Evolutionary conservation across 2,797 vertebrate species (phyloP).

Genomic region (Urocyon cinereoargenteus): DNA sequence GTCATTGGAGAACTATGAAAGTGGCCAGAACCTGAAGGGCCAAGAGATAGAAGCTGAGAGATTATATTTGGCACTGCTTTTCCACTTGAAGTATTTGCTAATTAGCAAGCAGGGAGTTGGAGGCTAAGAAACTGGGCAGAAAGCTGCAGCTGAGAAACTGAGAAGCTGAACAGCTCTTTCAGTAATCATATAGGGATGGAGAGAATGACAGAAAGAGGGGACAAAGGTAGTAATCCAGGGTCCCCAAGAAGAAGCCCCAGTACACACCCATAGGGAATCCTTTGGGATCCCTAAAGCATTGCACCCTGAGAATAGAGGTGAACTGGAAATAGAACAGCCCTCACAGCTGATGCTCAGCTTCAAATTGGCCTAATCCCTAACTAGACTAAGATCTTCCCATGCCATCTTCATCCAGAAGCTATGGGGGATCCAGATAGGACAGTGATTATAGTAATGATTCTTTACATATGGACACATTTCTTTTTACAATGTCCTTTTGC

Average conservation of each 20-base stretch:
- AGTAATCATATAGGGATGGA: not conserved
- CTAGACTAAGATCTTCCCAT: not conserved
- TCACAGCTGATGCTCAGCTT: not conserved
- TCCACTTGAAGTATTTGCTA: slow-evolving; percentile 48
- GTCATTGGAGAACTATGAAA: slow-evolving; percentile 48
- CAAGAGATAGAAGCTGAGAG: slow-evolving; percentile 9
- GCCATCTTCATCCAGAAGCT: slow-evolving; percentile 20
- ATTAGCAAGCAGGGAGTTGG: slow-evolving; percentile 33
- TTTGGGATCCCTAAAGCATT: not conserved
- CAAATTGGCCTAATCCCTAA: not conserved
- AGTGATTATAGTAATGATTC: not conserved
- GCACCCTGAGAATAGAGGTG: not conserved
- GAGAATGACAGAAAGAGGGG: not conserved
- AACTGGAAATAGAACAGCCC: not conserved
- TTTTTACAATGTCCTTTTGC: not conserved
- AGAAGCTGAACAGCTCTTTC: slow-evolving; percentile 25
- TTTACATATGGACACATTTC: slow-evolving; percentile 25
- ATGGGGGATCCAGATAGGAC: not conserved
- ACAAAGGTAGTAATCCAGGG: not conserved
- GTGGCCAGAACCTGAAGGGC: slow-evolving; percentile 12
- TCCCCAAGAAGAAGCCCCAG: not conserved
- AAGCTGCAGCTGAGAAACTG: slow-evolving; percentile 29
- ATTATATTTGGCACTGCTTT: not conserved
- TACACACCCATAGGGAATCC: not conserved
- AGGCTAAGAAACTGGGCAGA: slow-evolving; percentile 37